phyloP scores from a whole-genome alignment of 2,888 invertebrate species.

The Danaus chrysippus region DNA sequence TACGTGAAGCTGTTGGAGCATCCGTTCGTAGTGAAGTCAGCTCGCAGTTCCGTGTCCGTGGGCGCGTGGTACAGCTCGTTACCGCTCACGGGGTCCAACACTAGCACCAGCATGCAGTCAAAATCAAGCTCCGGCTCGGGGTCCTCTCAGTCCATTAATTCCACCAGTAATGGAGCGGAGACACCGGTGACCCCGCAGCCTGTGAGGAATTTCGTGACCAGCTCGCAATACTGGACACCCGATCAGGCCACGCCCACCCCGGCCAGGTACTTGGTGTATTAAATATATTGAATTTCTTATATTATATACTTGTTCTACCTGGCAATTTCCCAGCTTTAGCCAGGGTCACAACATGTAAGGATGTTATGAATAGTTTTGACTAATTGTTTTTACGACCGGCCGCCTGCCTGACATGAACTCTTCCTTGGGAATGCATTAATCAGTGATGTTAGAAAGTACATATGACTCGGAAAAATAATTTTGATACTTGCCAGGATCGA shows the following conservation, averaged over 20 bases:
- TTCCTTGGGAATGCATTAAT: no score
- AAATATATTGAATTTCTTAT: no score
- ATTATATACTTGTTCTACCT: no score
- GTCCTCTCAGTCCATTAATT: constrained; percentile 28
- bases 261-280: constrained; percentile 42
- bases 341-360: no score
- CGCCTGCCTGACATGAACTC: no score
- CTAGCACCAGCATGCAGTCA: constrained; percentile 32
- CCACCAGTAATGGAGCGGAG: constrained; percentile 32
- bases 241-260: constrained; percentile 70
- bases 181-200: constrained; percentile 48
- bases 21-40: constrained; percentile 90
- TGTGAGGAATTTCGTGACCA: constrained; percentile 65
- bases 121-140: constrained; percentile 32
- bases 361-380: no score
- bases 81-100: constrained; percentile 63
- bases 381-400: no score
- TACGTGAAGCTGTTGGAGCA: constrained; percentile 94
- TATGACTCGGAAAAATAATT: no score
- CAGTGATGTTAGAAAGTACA: no score
- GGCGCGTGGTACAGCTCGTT: constrained; percentile 88
- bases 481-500: no score
- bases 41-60: constrained; percentile 84
- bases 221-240: constrained; percentile 60
- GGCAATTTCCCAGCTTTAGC: no score